Conservation (phyloP, 2,797 vertebrate genomes). For the Poecilia picta region DNA sequence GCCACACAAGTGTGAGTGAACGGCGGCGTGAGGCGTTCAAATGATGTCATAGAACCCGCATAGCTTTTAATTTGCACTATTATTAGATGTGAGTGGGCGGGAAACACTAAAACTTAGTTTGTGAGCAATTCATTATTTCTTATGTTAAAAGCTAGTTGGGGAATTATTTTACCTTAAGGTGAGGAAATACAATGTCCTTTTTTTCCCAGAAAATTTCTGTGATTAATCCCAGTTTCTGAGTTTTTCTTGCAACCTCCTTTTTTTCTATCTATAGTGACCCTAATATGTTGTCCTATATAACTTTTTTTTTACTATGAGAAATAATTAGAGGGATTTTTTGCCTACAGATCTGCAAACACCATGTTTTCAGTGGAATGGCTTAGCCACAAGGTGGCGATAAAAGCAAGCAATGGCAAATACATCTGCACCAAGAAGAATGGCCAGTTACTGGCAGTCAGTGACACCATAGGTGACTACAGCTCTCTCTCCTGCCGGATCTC, state of each 20-base stretch:
- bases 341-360: conserved; percentile 84
- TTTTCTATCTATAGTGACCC: too few species aligned
- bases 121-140: background rate
- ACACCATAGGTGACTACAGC: conserved; percentile 83
- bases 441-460: conserved; percentile 90
- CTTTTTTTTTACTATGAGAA: background rate
- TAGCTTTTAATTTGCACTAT: too few species aligned
- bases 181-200: background rate
- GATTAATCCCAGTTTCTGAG: too few species aligned
- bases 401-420: conserved; percentile 93
- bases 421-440: conserved; percentile 97
- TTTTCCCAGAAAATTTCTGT: too few species aligned
- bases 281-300: too few species aligned
- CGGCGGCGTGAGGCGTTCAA: background rate
- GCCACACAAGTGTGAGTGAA: conserved; percentile 89
- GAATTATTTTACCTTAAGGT: background rate
- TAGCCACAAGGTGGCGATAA: conserved; percentile 89
- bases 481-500: background rate
- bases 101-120: background rate
- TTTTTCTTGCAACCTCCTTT: too few species aligned
- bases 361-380: conserved; percentile 97
- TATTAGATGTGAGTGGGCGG: background rate
- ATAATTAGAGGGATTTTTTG: background rate
- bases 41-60: background rate
- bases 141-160: background rate